These are phyloP conservation scores for Scylla paramamosain DNA, from an alignment of 1,140 invertebrate genomes.

Conservation along the genomic window DNA sequence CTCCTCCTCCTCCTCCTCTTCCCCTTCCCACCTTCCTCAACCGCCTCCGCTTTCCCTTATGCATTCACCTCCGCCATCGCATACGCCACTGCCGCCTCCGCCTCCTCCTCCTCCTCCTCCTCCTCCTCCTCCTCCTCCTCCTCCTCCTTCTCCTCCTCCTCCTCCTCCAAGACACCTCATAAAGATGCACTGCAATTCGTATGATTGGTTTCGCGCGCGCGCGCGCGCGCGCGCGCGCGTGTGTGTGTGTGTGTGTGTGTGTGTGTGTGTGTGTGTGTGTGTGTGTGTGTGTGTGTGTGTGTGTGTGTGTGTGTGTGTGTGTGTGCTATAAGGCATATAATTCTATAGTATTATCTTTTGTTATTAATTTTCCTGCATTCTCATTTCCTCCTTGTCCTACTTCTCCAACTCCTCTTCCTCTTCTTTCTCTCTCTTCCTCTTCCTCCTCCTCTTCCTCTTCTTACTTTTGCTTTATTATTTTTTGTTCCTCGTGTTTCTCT, in stretches of 20 bases:
- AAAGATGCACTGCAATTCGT: too few relatives aligned
- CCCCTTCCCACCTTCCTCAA: neutral
- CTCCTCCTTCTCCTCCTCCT: neutral
- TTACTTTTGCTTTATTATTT: too few relatives aligned
- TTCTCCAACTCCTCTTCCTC: neutral
- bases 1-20: too few relatives aligned
- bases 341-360: too few relatives aligned
- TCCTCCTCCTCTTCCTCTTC: neutral
- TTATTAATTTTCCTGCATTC: neutral
- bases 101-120: neutral
- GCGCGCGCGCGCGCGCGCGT: neutral
- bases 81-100: too few relatives aligned
- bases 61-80: too few relatives aligned
- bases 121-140: neutral
- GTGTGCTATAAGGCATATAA: too few relatives aligned
- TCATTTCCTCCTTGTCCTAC: neutral
- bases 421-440: neutral
- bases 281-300: too few relatives aligned
- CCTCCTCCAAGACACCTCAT: neutral
- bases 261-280: neutral
- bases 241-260: slow-evolving; percentile 22
- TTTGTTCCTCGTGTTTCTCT: too few relatives aligned
- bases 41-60: neutral
- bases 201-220: too few relatives aligned
- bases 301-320: too few relatives aligned